phyloP scores from a whole-genome alignment of 2,888 invertebrate species.

The Parthenolecanium corni region DNA sequence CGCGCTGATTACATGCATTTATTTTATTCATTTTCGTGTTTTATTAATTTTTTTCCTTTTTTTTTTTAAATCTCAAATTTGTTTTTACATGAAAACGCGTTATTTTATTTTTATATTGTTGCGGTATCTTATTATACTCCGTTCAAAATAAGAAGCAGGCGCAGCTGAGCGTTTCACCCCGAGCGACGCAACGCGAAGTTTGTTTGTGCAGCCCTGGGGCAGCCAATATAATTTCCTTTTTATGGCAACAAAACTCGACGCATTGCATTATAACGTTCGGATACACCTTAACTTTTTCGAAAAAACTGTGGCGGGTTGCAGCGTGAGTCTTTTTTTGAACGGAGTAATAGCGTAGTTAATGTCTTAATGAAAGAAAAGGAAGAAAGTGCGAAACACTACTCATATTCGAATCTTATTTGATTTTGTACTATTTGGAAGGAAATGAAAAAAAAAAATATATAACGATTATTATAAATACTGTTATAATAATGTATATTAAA shows the following conservation, averaged over 20 bases:
- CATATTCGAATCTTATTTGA: not conserved
- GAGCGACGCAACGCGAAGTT: too few species aligned
- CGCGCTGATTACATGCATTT: conserved; percentile 17
- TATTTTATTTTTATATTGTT: conserved; percentile 14
- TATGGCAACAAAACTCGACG: too few species aligned
- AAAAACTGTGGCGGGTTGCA: too few species aligned
- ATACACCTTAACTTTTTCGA: too few species aligned
- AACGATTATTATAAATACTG: conserved; percentile 5
- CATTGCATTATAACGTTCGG: too few species aligned
- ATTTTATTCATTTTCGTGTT: conserved; percentile 7
- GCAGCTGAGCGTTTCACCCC: too few species aligned
- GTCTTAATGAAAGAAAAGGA: too few species aligned
- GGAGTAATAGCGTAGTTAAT: not conserved
- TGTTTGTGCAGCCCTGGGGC: too few species aligned
- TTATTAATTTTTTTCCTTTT: conserved; percentile 1
- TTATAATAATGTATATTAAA: conserved; percentile 13
- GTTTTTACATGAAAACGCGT: not conserved
- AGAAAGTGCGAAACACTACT: not conserved
- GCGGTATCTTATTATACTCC: conserved; percentile 8
- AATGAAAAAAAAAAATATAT: not conserved
- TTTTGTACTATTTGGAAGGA: conserved; percentile 6
- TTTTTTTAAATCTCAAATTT: not conserved
- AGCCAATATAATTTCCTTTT: too few species aligned
- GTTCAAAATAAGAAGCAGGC: too few species aligned
- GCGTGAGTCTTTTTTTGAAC: too few species aligned